These are phyloP conservation scores for Hartigia nigra DNA, from an alignment of 2,888 invertebrate species.

Conservation along the genomic window DNA sequence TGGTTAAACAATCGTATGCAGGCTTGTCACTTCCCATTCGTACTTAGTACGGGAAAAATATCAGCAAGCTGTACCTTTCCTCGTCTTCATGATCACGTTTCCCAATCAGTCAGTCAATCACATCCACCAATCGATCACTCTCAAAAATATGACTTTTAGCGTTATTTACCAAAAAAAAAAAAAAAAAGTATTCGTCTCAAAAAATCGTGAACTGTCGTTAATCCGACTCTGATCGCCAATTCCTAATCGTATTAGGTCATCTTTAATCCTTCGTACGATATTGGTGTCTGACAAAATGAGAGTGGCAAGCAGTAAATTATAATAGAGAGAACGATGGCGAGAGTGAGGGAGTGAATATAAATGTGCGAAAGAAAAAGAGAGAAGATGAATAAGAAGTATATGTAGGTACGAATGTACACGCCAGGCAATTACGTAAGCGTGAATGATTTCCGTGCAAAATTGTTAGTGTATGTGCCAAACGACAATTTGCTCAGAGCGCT, in stretches of 20 bases:
- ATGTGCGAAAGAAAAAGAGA: slow-evolving; percentile 25
- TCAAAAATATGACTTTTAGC: background rate
- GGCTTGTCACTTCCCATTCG: background rate
- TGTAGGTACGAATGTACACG: background rate
- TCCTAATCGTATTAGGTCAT: background rate
- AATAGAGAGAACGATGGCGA: slow-evolving; percentile 32
- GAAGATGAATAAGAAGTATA: background rate
- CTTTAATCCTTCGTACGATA: slow-evolving; percentile 3
- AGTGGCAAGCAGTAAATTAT: slow-evolving; percentile 10
- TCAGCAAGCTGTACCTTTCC: background rate
- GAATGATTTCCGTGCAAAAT: slow-evolving; percentile 14
- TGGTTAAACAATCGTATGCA: background rate
- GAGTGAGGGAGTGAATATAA: slow-evolving; percentile 38
- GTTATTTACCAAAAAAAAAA: background rate
- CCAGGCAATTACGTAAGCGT: background rate
- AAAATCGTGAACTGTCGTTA: background rate
- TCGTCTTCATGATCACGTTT: background rate
- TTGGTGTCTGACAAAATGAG: background rate
- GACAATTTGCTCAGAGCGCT: slow-evolving; percentile 63
- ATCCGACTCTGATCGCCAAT: background rate
- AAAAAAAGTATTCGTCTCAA: background rate
- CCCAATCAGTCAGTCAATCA: background rate
- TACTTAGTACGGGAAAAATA: background rate
- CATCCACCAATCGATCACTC: background rate
- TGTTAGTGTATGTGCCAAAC: slow-evolving; percentile 56